Base-by-base conservation (phyloP, 2,797 vertebrate genomes). In the Oceanodroma leucorhoa region DNA sequence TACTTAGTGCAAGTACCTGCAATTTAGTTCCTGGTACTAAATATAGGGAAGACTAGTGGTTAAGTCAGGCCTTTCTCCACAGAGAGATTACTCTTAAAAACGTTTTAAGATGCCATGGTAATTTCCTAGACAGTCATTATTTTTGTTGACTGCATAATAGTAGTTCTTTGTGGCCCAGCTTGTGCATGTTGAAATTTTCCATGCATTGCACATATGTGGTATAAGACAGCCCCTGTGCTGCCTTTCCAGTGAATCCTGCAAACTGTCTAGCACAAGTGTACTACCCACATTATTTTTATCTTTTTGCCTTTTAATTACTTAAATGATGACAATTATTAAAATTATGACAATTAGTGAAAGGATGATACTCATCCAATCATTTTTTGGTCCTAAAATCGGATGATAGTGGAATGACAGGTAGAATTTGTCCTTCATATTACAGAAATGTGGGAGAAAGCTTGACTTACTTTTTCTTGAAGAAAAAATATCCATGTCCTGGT, bases 131-230 rank as follows among this genome's bases (percentile, higher is more conserved):
- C 57, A 61, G n/a, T 12, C 12, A 26, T 32, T 77, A 9, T 57
- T 80, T 86, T 60, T 61, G 21, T 54, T 77, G 61, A 32, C 7
- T 92, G 24, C 4, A 11, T 46, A n/a, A 46, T 15, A 66, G 22
- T 4, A 30, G 23, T 19, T 75, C 11, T 81, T 77, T 51, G 14
- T 65, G 53, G 36, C 6, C 34, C 48, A 34, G 3, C 7, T 29
- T 27, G 30, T n/a, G 16, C 23, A 3, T 29, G 30, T 36, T 85
- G 30, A 36, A 4, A 34, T 53, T 79, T 48, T 2, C 41, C 12
- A 3, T 29, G 29, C 2, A 5, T 11, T 67, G 43, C 24, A 77
- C 32, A 3, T 12, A 1, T 0, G 0, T 27, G 16, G 2, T 22
- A 5, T 30, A 9, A 76, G 14, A 48, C 20, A 71, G 20, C 0